phyloP scores from a whole-genome alignment of 1,140 invertebrate genomes.

The Neodiprion pinetum region DNA sequence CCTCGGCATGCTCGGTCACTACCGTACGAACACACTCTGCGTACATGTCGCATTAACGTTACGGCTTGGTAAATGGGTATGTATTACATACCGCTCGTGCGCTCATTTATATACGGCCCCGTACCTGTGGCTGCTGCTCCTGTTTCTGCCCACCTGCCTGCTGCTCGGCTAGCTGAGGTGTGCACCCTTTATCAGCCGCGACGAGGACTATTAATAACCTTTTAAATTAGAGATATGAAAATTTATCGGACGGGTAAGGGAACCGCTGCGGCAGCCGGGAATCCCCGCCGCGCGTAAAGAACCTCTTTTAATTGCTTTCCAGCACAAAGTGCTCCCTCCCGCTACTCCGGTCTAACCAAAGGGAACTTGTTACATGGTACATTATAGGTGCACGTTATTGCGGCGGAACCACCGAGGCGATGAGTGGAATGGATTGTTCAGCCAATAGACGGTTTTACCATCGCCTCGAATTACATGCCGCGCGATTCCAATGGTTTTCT shows the following conservation, averaged over 20 bases:
- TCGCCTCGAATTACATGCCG: no score
- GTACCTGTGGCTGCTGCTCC: neutral
- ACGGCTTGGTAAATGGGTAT: constrained; percentile 4
- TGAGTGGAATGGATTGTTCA: no score
- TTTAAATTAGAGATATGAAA: constrained; percentile 12
- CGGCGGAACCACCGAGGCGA: neutral
- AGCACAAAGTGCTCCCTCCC: neutral
- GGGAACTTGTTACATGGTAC: neutral
- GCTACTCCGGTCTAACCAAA: neutral
- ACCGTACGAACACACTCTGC: neutral
- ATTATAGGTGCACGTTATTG: neutral
- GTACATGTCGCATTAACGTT: constrained; percentile 6
- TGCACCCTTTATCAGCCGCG: neutral
- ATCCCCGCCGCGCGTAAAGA: neutral
- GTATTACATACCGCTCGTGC: neutral
- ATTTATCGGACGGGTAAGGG: neutral
- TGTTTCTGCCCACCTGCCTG: neutral
- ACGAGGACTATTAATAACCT: constrained; percentile 3
- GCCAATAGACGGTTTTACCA: no score
- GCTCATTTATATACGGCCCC: constrained; percentile 1
- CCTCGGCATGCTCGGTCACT: neutral
- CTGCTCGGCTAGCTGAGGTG: no score
- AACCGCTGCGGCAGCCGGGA: neutral
- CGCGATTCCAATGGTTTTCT: no score
- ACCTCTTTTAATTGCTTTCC: constrained; percentile 8